These are phyloP conservation scores for Tribolium freemani DNA, from an alignment of 2,888 invertebrate species.

Conservation along the genomic window DNA sequence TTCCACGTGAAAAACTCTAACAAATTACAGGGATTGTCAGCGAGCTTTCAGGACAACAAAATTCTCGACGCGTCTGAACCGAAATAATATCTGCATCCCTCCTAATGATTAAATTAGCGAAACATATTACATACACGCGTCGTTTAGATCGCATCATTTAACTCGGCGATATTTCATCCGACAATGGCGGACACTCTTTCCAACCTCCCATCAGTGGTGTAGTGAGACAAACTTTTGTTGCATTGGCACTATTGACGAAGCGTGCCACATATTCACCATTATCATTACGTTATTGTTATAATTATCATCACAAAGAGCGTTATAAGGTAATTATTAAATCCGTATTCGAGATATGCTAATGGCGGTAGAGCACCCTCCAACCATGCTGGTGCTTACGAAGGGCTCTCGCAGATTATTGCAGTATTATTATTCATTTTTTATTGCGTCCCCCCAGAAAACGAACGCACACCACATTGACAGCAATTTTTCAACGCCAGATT, in stretches of 20 bases:
- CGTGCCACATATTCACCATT: slow-evolving; percentile 42
- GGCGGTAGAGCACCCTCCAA: slow-evolving; percentile 25
- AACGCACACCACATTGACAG: not conserved
- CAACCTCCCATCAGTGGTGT: slow-evolving; percentile 36
- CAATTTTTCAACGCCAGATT: slow-evolving; percentile 18
- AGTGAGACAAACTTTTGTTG: slow-evolving; percentile 38
- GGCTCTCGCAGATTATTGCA: slow-evolving; percentile 35
- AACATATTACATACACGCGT: slow-evolving; percentile 58
- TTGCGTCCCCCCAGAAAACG: slow-evolving; percentile 15
- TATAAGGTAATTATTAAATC: slow-evolving; percentile 67
- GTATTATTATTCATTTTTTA: slow-evolving; percentile 42
- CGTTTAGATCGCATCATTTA: slow-evolving; percentile 57
- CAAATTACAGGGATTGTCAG: slow-evolving; percentile 39
- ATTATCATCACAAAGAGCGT: slow-evolving; percentile 65
- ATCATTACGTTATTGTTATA: slow-evolving; percentile 46
- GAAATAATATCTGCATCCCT: slow-evolving; percentile 37
- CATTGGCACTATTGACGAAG: slow-evolving; percentile 37
- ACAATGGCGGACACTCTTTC: slow-evolving; percentile 47
- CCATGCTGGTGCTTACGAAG: slow-evolving; percentile 7
- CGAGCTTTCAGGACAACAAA: slow-evolving; percentile 1
- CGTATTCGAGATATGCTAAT: slow-evolving; percentile 54
- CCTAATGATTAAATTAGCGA: slow-evolving; percentile 55
- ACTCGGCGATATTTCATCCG: slow-evolving; percentile 52
- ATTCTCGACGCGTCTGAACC: not conserved
- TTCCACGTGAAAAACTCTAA: slow-evolving; percentile 28